A percentile compares a stretch with the other conserved stretches of the same genome.
phyloP scores from a whole-genome alignment of 2,113 vertebrate genomes.

The Cinclus cinclus region DNA sequence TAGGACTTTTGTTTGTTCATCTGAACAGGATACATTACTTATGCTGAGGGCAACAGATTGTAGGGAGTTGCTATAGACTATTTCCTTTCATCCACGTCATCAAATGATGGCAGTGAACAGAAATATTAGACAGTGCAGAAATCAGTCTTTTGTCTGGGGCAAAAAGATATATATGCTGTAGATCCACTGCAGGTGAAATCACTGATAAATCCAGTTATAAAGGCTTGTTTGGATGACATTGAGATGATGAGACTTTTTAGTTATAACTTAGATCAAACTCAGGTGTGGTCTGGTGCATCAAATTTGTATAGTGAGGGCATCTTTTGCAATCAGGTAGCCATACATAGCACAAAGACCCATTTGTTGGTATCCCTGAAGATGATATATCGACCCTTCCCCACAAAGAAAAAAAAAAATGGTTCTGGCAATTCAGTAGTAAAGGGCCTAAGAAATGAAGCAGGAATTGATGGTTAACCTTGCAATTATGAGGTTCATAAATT shows the following conservation, averaged over 20 bases:
- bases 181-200: background rate
- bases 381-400: fast-evolving
- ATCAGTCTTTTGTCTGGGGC: background rate
- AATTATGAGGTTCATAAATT: background rate
- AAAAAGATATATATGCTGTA: background rate
- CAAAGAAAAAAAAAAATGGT: fast-evolving
- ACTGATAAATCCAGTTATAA: background rate
- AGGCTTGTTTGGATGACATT: background rate
- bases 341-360: background rate
- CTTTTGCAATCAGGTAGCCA: background rate
- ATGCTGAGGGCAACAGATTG: background rate
- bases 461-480: background rate
- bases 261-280: background rate
- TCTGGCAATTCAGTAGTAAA: background rate
- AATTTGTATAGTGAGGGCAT: background rate
- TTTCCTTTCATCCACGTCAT: background rate
- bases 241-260: background rate
- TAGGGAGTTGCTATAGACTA: background rate
- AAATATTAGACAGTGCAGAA: background rate
- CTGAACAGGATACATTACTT: background rate
- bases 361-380: background rate
- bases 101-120: background rate
- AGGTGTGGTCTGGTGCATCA: background rate
- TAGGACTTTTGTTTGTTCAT: background rate
- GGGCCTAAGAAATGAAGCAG: background rate